A percentile compares a stretch with the other conserved stretches of the same genome.
phyloP scores from a whole-genome alignment of 2,113 vertebrate species.

The Propithecus coquereli region DNA sequence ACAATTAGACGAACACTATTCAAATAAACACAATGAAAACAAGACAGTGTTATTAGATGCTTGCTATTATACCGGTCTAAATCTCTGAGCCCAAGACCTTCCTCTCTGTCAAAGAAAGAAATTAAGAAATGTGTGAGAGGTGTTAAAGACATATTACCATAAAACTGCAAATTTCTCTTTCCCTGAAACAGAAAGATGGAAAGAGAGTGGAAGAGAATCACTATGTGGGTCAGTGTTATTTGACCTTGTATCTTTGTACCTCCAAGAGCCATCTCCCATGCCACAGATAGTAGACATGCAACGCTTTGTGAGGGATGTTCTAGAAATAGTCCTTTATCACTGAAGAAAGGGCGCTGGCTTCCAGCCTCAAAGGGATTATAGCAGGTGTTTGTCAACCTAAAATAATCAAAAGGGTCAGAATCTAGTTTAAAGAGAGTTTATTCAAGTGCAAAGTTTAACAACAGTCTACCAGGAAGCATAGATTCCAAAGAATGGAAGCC shows the following conservation, averaged over 20 bases:
- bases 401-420: too few species aligned
- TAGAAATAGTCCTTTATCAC: neutral
- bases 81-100: neutral
- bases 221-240: neutral
- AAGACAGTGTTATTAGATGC: neutral
- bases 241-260: neutral
- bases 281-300: neutral
- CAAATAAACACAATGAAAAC: neutral
- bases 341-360: neutral
- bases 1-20: neutral
- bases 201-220: neutral
- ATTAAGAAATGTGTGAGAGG: neutral
- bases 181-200: neutral
- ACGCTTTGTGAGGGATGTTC: neutral
- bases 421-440: too few species aligned
- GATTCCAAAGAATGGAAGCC: too few species aligned
- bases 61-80: neutral
- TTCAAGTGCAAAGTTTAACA: too few species aligned
- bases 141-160: neutral
- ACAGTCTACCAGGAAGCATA: too few species aligned
- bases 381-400: too few species aligned
- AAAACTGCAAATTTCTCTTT: neutral
- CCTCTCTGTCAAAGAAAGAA: neutral
- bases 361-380: neutral
- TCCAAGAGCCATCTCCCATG: neutral